Base-by-base conservation (phyloP, 2,113 vertebrate species). In the Oncorhynchus keta region DNA sequence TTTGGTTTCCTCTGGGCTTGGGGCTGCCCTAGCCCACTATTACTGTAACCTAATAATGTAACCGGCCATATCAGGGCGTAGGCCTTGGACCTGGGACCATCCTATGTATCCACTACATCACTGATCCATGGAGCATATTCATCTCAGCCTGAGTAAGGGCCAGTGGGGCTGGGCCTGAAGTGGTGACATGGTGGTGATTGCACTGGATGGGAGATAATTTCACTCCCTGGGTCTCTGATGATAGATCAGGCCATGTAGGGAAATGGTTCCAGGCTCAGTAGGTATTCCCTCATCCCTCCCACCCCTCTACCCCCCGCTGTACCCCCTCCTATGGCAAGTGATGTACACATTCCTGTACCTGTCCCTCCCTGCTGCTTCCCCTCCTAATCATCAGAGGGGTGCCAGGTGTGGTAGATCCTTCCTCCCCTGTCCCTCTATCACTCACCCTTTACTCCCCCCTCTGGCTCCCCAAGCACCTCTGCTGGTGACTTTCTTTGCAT, bases 401-500 rank as follows among this genome's bases (percentile, higher is more conserved):
- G 66, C 1, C 74, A 80, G 26, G 14, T 68, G 32, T 68, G 26
- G 5, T 32, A 32, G 26, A 4, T 3, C 30, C 72, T 16, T 22
- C 55, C 55, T 7, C 55, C 59, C 59, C n/a, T 22, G 20, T 16
- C 13, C 59, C n/a, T 62, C 59, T 22, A 45, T 45, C 39, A 45
- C 2, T 18, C 51, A 45, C 59, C 67, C 11, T 26, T 28, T 4
- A 12, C 82, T 18, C 39, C 67, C 83, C 75, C 57, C 74, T 74
- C 30, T 57, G 59, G 73, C 45, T 80, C 79, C 73, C 72, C 55
- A 57, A 62, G 77, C 80, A 75, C 71, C 73, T 39, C 80, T 87
- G 61, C 80, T 79, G 77, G 73, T 81, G 81, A 86, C 81, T 86
- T 80, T 89, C 72, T 80, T 35, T 71, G 80, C n/a, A 61, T 77